Conservation (phyloP, 64 coral and sea anemone species). For the Pocillopora damicornis region DNA sequence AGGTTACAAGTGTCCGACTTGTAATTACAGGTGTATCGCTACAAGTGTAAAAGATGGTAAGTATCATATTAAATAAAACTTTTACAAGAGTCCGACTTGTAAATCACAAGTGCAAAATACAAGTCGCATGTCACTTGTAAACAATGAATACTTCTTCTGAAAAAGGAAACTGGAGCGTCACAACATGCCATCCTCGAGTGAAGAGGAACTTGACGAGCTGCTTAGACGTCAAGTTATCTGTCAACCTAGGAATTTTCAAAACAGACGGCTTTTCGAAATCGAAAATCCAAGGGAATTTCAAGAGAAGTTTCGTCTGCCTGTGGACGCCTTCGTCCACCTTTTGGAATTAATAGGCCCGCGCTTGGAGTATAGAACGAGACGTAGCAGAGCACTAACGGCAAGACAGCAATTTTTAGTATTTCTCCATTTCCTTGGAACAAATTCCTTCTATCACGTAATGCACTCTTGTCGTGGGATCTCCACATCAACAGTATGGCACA, state of each 20-base stretch:
- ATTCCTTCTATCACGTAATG: slow-evolving; percentile 17
- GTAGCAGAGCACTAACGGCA: background rate
- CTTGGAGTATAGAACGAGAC: slow-evolving; percentile 33
- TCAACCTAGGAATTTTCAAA: slow-evolving; percentile 15
- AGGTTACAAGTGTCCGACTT: slow-evolving; percentile 24
- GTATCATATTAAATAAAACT: background rate
- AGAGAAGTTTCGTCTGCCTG: slow-evolving; percentile 38
- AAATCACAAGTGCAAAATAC: slow-evolving; percentile 4
- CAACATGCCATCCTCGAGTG: slow-evolving; percentile 18
- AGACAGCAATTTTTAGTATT: background rate
- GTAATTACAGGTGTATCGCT: slow-evolving; percentile 16
- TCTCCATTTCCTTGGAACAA: slow-evolving; percentile 6
- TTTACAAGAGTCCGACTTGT: slow-evolving; percentile 17
- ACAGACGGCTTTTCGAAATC: slow-evolving; percentile 40
- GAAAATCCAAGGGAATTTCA: slow-evolving; percentile 48
- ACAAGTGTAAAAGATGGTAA: background rate
- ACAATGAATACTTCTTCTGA: background rate
- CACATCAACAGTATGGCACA: background rate
- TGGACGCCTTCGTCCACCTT: slow-evolving; percentile 9
- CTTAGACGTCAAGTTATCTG: slow-evolving; percentile 2
- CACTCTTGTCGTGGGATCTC: background rate
- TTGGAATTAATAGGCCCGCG: slow-evolving; percentile 9
- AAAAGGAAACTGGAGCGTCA: background rate
- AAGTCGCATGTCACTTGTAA: slow-evolving; percentile 1
- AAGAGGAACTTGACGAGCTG: slow-evolving; percentile 26